phyloP scores from a whole-genome alignment of 1,140 invertebrate genomes.

The Bacillus rossius region DNA sequence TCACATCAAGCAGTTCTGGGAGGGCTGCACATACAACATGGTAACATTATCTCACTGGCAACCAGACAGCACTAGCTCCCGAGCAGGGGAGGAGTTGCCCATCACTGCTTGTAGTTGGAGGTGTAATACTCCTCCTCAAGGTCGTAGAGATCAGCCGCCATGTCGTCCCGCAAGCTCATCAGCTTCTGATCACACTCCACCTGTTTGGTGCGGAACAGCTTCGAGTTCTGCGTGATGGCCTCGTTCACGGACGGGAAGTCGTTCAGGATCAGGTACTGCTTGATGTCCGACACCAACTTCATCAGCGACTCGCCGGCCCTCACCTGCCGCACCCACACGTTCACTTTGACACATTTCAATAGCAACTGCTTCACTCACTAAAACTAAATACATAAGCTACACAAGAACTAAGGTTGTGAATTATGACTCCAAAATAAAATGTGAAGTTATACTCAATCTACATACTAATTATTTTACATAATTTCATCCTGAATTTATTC shows the following conservation, averaged over 20 bases:
- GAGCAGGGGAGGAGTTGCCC: no score
- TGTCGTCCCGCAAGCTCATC: conserved; percentile 87
- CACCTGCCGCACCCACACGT: conserved; percentile 49
- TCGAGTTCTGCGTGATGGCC: conserved; percentile 86
- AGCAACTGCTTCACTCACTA: no score
- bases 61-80: neutral
- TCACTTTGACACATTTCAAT: no score
- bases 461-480: no score
- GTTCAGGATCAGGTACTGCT: conserved; percentile 94
- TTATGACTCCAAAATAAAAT: no score
- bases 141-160: conserved; percentile 92
- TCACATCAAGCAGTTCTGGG: no score
- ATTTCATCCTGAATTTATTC: no score
- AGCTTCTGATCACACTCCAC: conserved; percentile 91
- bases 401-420: no score
- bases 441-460: no score
- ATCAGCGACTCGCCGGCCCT: conserved; percentile 92
- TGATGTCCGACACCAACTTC: conserved; percentile 94
- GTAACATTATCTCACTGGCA: no score
- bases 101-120: conserved; percentile 75
- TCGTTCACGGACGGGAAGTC: conserved; percentile 97
- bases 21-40: no score
- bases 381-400: no score
- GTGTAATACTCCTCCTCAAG: conserved; percentile 97
- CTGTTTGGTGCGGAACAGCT: conserved; percentile 83